phyloP scores from a whole-genome alignment of 1,140 invertebrate genomes.

The Drosophila erecta region DNA sequence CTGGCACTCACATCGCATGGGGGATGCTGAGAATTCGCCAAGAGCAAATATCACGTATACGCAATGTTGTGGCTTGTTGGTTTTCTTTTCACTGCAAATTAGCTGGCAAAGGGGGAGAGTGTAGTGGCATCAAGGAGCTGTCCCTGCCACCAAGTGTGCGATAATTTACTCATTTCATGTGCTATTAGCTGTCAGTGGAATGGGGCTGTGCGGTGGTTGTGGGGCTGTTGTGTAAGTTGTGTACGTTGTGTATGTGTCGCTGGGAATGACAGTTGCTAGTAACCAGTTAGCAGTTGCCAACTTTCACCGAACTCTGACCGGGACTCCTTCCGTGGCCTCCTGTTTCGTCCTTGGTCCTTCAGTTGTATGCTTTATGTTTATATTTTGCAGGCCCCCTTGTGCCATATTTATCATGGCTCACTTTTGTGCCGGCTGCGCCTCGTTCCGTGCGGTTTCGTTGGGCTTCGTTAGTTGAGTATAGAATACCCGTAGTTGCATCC shows the following conservation, averaged over 20 bases:
- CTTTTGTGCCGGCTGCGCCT: constrained; percentile 56
- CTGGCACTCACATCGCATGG: constrained; percentile 43
- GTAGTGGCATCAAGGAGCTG: not conserved
- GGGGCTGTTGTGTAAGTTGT: constrained; percentile 36
- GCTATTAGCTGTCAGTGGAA: constrained; percentile 68
- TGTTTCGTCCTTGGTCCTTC: constrained; percentile 23
- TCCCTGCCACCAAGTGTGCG: constrained; percentile 42
- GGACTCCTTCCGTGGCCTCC: not conserved
- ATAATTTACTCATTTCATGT: constrained; percentile 82
- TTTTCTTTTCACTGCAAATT: constrained; percentile 76
- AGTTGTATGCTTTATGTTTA: constrained; percentile 64
- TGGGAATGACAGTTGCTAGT: constrained; percentile 34
- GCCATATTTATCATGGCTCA: constrained; percentile 70
- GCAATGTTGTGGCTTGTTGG: constrained; percentile 78
- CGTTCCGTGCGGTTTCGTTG: constrained; percentile 23
- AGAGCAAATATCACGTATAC: constrained; percentile 78
- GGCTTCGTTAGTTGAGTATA: constrained; percentile 10
- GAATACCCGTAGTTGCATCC: not conserved
- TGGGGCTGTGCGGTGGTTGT: not conserved
- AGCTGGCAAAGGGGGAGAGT: constrained; percentile 41
- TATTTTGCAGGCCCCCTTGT: constrained; percentile 29
- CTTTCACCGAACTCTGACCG: constrained; percentile 34
- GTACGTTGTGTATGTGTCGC: constrained; percentile 47
- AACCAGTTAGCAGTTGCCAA: constrained; percentile 26
- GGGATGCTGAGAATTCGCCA: constrained; percentile 10